Evolutionary conservation across 23 tunicate species (phyloP), one percentile per base, ranked within the genome.

Genomic region (Botrylloides violaceus): DNA sequence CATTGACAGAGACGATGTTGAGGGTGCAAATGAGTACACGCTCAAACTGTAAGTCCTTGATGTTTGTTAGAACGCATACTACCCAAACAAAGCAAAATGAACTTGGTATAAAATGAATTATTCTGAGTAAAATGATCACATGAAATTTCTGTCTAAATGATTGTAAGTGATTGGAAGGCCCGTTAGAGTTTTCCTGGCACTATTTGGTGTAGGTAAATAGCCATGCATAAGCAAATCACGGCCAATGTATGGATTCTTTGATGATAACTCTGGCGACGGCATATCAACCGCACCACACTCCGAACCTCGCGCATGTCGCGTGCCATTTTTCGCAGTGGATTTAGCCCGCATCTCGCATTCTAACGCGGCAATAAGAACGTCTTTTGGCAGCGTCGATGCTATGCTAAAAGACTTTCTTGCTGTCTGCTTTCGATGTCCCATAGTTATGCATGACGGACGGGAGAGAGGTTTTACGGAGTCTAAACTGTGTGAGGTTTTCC

Each of bases 381-480:
- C 58, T 37, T 68, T 68, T 0, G 74, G 74, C 32, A 68, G 7
- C 26, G 56, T 68, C 18, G 58, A 37, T 0, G 57, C 29, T 4
- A 68, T 39, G 25, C 26, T 68, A 9, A 43, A 68, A 4, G 74
- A 68, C 57, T 68, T 68, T 43, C 74, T 68, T 0, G 74, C 74
- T 19, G 74, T 68, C 28, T 68, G 74, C 37, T 68, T 68, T 25
- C 74, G 36, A 37, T 68, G 74, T 1, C 74, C 74, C 74, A 68
- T 68, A 32, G 74, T 6, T 43, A 68, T 37, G 24, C 26, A 9
- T 9, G 74, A 68, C 25, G 74, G 74, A n/a, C 30, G 36, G 4
- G 74, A 26, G 25, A 68, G 19, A 38, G 58, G 74, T 15, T 32
- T 18, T 20, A 65, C 18, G 12, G 12, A 9, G 19, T 30, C 7